These are phyloP conservation scores for Crenichthys baileyi DNA, from an alignment of 2,797 vertebrate genomes.

Conservation along the genomic window DNA sequence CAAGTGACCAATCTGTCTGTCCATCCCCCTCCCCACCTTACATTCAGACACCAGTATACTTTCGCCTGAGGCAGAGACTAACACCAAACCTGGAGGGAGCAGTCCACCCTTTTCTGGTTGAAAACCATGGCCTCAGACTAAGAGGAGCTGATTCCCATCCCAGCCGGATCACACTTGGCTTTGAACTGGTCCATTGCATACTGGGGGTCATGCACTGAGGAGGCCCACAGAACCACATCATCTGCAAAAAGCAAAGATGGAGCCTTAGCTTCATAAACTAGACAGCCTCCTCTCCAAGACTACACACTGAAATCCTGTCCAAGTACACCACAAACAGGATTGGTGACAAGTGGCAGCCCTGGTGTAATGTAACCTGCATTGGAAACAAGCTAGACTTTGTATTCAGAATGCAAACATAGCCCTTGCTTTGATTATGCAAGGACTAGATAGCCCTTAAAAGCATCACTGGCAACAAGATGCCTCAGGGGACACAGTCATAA, in stretches of 20 bases:
- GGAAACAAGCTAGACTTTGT: background rate
- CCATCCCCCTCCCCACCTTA: background rate
- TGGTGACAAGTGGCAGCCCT: background rate
- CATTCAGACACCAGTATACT: background rate
- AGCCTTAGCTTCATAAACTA: background rate
- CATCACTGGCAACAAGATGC: background rate
- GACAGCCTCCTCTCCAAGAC: background rate
- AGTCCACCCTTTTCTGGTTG: background rate
- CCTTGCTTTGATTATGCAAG: background rate
- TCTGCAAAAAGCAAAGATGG: background rate
- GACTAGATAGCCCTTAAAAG: background rate
- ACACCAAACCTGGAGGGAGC: background rate
- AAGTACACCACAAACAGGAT: background rate
- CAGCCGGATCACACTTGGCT: background rate
- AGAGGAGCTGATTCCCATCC: background rate
- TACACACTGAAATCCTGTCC: background rate
- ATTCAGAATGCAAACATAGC: background rate
- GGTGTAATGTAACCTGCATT: background rate
- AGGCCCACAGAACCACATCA: background rate
- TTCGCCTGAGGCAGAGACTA: background rate
- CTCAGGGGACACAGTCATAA: background rate
- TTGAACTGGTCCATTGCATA: background rate
- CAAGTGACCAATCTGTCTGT: background rate
- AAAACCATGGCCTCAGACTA: background rate
- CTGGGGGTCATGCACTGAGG: background rate